Conservation (phyloP, 2,888 invertebrate genomes). For the Eupithecia subfuscata region DNA sequence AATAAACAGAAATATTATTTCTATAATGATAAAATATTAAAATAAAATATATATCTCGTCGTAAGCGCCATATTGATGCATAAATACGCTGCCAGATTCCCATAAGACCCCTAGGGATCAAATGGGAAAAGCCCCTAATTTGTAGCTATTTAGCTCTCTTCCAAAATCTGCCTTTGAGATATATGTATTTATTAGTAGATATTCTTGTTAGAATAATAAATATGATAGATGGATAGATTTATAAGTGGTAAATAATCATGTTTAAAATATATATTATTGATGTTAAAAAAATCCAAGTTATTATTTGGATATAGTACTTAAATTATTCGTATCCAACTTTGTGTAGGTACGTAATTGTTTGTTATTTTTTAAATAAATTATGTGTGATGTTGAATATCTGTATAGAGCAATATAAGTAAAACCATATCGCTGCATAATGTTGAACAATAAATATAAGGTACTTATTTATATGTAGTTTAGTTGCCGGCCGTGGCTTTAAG, state of each 20-base stretch:
- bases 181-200: not conserved
- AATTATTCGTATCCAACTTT: not conserved
- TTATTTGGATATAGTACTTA: not conserved
- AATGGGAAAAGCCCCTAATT: not conserved
- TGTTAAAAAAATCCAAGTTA: not conserved
- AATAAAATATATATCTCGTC: not conserved
- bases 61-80: not conserved
- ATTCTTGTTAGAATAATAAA: not conserved
- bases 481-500: not conserved
- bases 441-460: conserved; percentile 6
- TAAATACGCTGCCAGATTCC: not conserved
- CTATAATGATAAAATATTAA: not conserved
- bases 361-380: not conserved
- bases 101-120: not conserved
- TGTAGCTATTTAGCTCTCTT: conserved; percentile 11
- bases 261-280: not conserved
- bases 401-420: conserved; percentile 8
- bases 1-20: not conserved
- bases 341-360: not conserved
- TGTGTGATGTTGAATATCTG: not conserved
- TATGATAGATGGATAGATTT: not conserved
- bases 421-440: conserved; percentile 17
- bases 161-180: conserved; percentile 3
- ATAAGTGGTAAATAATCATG: not conserved
- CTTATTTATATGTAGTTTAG: conserved; percentile 4